A percentile compares a stretch with the other conserved stretches of the same genome.
Evolutionary conservation across 2,797 vertebrate species (phyloP).

Genomic region (Thalassophryne amazonica): DNA sequence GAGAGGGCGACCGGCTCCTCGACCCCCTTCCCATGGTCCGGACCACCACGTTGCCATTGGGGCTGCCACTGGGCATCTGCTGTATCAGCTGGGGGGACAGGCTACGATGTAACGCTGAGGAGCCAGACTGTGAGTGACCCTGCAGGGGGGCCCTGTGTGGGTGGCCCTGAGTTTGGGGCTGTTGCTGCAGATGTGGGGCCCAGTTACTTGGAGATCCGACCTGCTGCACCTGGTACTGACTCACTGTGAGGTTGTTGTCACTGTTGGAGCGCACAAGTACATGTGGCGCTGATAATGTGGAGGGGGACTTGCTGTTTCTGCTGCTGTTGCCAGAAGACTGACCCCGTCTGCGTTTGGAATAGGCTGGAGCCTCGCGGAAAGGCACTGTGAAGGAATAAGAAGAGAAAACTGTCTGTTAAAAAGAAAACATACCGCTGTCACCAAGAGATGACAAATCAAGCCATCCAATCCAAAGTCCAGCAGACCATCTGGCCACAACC

Average conservation of each 20-base stretch:
- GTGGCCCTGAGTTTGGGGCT: constrained; percentile 46
- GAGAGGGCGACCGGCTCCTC: constrained; percentile 89
- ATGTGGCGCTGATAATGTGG: constrained; percentile 85
- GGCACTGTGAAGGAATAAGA: constrained; percentile 79
- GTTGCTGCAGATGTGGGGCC: constrained; percentile 48
- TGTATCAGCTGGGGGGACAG: constrained; percentile 92
- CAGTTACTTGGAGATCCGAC: constrained; percentile 45
- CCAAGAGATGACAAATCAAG: too few relatives aligned
- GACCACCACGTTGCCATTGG: constrained; percentile 84
- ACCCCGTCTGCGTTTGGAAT: constrained; percentile 87
- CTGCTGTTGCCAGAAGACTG: constrained; percentile 64
- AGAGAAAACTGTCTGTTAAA: too few relatives aligned
- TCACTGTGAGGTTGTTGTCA: constrained; percentile 89
- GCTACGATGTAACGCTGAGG: constrained; percentile 86
- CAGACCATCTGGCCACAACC: too few relatives aligned
- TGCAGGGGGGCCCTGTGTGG: constrained; percentile 69
- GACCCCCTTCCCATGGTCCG: constrained; percentile 86
- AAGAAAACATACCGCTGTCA: too few relatives aligned
- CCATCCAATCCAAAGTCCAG: too few relatives aligned
- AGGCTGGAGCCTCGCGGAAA: constrained; percentile 92
- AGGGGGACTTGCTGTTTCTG: constrained; percentile 56
- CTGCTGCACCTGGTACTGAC: constrained; percentile 67
- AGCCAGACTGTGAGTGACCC: constrained; percentile 71
- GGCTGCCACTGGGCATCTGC: constrained; percentile 86
- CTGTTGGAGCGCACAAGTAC: constrained; percentile 94